Evolutionary conservation across 2,888 invertebrate genomes (phyloP).

Genomic region (Poecilobothrus nobilitatus): DNA sequence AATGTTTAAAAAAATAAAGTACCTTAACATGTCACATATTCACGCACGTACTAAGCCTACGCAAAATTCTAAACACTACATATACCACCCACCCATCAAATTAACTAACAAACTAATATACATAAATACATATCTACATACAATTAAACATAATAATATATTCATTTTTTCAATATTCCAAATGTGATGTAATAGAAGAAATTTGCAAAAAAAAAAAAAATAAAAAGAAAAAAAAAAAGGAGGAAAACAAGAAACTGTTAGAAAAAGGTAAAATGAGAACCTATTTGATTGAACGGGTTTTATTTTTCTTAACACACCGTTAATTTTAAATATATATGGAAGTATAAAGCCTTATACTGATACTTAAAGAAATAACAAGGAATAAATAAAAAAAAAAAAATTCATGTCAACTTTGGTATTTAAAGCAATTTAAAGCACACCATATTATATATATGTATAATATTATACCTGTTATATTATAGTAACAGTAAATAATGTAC

Average conservation of each 20-base stretch:
- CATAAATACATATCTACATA: too few relatives aligned
- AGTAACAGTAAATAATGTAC: background rate
- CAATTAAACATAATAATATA: too few relatives aligned
- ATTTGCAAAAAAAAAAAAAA: background rate
- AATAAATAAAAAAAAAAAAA: background rate
- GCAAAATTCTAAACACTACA: background rate
- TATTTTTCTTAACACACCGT: background rate
- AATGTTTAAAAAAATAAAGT: background rate
- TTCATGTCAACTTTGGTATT: background rate
- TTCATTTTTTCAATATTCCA: background rate
- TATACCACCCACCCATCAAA: background rate
- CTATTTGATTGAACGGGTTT: background rate
- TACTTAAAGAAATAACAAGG: too few relatives aligned
- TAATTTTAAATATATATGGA: background rate
- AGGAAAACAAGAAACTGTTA: background rate
- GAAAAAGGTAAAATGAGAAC: background rate
- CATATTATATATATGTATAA: too few relatives aligned
- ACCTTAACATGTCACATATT: conserved; percentile 6
- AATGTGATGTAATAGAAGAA: background rate
- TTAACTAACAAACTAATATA: background rate
- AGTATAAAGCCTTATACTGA: too few relatives aligned
- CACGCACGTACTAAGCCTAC: background rate
- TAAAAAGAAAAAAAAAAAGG: too few relatives aligned
- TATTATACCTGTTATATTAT: background rate
- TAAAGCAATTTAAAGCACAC: too few relatives aligned